Evolutionary conservation across 2,888 invertebrate genomes (phyloP).

Genomic region (Apodemia hepburni): DNA sequence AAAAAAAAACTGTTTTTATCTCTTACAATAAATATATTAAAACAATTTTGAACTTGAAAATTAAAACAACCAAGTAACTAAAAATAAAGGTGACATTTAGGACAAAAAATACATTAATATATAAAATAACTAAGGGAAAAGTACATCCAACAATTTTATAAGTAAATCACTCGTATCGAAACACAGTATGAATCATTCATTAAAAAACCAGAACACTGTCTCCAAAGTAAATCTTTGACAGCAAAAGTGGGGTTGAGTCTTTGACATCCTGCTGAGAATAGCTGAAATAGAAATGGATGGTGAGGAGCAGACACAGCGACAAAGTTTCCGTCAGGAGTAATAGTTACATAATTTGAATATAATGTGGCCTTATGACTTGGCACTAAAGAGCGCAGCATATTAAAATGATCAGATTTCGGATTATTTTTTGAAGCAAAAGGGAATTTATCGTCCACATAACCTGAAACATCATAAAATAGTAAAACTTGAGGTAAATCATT

Average conservation of each 20-base stretch:
- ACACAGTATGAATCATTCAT: constrained; percentile 53
- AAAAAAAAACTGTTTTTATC: neutral
- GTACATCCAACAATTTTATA: constrained; percentile 36
- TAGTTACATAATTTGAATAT: constrained; percentile 40
- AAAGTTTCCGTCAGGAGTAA: constrained; percentile 56
- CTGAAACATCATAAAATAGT: constrained; percentile 48
- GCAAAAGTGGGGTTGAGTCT: constrained; percentile 44
- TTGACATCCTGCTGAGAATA: constrained; percentile 47
- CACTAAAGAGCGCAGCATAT: neutral
- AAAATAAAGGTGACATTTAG: constrained; percentile 17
- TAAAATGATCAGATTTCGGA: constrained; percentile 19
- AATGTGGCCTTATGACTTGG: neutral
- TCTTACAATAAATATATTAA: neutral
- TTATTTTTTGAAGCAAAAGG: constrained; percentile 25
- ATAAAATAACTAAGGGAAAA: constrained; percentile 18
- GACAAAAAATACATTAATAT: constrained; percentile 17
- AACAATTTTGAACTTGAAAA: neutral
- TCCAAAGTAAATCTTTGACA: constrained; percentile 48
- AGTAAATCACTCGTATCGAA: constrained; percentile 49
- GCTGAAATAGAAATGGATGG: constrained; percentile 54
- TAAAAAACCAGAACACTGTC: constrained; percentile 49
- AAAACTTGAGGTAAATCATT: constrained; percentile 41
- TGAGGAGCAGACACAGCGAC: constrained; percentile 49
- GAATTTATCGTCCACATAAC: constrained; percentile 38
- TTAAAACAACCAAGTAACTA: neutral